phyloP scores from a whole-genome alignment of 2,888 invertebrate genomes.

The Hartigia nigra region DNA sequence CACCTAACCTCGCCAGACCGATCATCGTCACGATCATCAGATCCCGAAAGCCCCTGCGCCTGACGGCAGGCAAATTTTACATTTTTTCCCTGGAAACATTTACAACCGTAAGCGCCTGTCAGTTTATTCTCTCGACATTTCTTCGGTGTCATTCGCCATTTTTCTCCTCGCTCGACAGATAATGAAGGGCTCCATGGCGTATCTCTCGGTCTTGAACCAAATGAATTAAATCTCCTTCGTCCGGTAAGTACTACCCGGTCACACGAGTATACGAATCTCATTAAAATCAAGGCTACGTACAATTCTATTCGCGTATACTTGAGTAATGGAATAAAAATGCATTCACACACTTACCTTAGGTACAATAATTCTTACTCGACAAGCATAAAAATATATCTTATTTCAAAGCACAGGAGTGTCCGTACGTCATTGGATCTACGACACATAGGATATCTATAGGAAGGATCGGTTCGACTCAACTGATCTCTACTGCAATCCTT shows the following conservation, averaged over 20 bases:
- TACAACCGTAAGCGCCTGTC: neutral
- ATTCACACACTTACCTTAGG: neutral
- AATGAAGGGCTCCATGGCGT: conserved; percentile 36
- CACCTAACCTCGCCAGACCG: neutral
- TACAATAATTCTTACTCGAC: neutral
- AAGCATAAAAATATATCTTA: neutral
- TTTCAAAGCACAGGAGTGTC: neutral
- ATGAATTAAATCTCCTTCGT: conserved; percentile 18
- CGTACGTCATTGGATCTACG: neutral
- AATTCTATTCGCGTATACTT: neutral
- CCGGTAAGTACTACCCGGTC: neutral
- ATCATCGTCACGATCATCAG: neutral
- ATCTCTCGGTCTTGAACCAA: conserved; percentile 33
- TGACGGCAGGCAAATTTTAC: conserved; percentile 3
- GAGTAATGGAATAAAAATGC: neutral
- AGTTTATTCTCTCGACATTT: neutral
- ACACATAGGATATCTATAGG: neutral
- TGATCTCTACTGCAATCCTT: neutral
- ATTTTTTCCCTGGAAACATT: neutral
- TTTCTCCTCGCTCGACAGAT: conserved; percentile 23
- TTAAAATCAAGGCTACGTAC: neutral
- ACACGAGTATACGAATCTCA: neutral
- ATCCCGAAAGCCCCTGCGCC: neutral
- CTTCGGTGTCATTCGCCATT: neutral
- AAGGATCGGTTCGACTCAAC: neutral